Base-by-base conservation (phyloP, 2,797 vertebrate species). In the Botia kubotai region DNA sequence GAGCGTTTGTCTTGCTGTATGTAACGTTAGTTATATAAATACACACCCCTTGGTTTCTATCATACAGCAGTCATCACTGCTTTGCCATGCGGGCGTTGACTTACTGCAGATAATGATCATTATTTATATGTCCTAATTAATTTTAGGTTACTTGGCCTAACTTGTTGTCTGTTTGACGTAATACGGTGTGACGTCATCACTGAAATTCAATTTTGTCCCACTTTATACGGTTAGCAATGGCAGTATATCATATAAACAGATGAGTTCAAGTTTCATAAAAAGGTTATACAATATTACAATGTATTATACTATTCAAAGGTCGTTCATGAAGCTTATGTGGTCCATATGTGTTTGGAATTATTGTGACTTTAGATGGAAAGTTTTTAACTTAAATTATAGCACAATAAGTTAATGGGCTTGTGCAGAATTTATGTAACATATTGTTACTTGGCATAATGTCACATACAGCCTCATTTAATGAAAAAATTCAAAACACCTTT, bases 151-250 rank as follows among this genome's bases (percentile, higher is more conserved):
- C 57, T 53, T 72, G 19, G 46, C 48, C 58, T 55, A 55, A 63
- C 67, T 71, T 79, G 68, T 48, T 53, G 46, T 36, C 21, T 17
- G 13, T 63, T 69, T 72, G 77, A 79, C 77, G 77, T 79, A 43
- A 79, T 79, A 17, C 43, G 4, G 13, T 23, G 57, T 79, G 77
- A 79, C 68, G 77, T 78, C 39, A 48, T 63, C 26, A 1, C 50
- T 48, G 43, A 23, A 10, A 46, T 69, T 26, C 12, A n/a, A 68
- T 46, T 46, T 46, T 8, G 1, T 33, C 5, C 0, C 17, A 4
- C 6, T 1, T 5, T 0, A 2, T 12, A 46, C 13, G 1, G n/a
- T 55, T 67, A 1, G 7, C 12, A 17, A 5, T 62, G 23, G 1
- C 43, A 57, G 21, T 0, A 12, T 60, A 13, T 26, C 1, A 23